Evolutionary conservation across 2,888 invertebrate genomes (phyloP), one percentile per base, ranked within the genome.

Genomic region (Corythucha ciliata): DNA sequence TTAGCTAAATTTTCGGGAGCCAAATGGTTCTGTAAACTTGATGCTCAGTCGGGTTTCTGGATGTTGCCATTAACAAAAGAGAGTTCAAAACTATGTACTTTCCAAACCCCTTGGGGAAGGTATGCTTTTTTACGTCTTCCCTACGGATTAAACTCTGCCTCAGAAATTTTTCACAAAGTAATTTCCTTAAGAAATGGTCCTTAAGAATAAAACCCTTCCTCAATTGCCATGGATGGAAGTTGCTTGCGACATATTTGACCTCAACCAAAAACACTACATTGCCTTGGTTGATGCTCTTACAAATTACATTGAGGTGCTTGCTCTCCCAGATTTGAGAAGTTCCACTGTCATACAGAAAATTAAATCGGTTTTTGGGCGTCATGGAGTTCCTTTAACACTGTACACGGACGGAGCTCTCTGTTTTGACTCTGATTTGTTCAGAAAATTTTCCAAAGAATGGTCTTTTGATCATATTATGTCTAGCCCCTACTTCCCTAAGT

Each of bases 131-230:
- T 55, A 29, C 58, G 65, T 21, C 24, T 66, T 26, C 63, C 66
- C 2, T 67, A 66, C 61, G 66, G 65, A 1, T 21, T 67, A 5
- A 62, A 59, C 12, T 53, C 58, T 2, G 62, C 64, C 4, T 61
- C 65, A 3, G 67, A 50, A 22, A 29, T 44, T 3, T 50, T 50
- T 24, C 50, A 52, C 24, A 4, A 18, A 4, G 14, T 46, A 8
- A 47, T 52, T 24, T 10, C 48, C 3, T 20, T 25, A 41, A 51
- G 21, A 44, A 44, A 32, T 18, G 20, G 7, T 29, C 2, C 12
- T 32, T 21, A 12, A 44, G 12, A 18, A 16, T n/a, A 18, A 29
- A 4, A 18, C 14, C 7, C 27, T 42, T 14, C 42, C 42, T 3
- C 42, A 16, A 6, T 42, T 42, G 8, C 42, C 42, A 7, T 42